Percentiles rank a stretch among this genome's conserved stretches.
Conservation (phyloP, 1,140 invertebrate genomes). For the Yoshiicerus persimilis region DNA sequence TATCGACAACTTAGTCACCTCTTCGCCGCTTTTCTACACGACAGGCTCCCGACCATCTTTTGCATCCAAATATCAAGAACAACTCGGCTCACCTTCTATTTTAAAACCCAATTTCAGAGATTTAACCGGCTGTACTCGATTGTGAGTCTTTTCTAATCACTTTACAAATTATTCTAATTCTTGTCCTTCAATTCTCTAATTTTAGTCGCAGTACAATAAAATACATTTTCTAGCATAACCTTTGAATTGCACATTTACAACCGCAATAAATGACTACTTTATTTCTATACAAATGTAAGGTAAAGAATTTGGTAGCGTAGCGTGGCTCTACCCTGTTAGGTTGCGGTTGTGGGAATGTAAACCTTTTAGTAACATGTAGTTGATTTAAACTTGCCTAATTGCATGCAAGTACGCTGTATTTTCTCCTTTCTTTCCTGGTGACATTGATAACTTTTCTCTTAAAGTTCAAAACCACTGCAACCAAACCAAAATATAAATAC, state of each 20-base stretch:
- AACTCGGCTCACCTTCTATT: conserved; percentile 34
- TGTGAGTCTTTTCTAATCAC: conserved; percentile 18
- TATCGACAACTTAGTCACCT: conserved; percentile 23
- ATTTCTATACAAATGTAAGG: too few species aligned
- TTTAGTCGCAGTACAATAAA: neutral
- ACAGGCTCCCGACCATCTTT: neutral
- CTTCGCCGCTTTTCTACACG: conserved; percentile 34
- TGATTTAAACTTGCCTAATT: too few species aligned
- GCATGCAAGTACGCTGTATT: too few species aligned
- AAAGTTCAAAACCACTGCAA: neutral
- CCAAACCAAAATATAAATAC: neutral
- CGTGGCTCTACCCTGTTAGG: neutral
- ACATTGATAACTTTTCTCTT: neutral
- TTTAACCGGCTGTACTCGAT: conserved; percentile 34
- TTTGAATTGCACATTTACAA: too few species aligned
- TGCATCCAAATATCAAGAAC: conserved; percentile 22
- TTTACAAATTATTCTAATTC: neutral
- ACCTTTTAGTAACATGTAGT: too few species aligned
- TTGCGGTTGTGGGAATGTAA: too few species aligned
- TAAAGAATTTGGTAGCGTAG: too few species aligned
- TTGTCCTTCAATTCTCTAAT: neutral
- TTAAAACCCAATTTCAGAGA: conserved; percentile 34
- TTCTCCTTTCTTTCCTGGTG: neutral
- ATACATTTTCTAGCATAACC: too few species aligned
- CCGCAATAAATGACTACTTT: too few species aligned